Evolutionary conservation across 2,888 invertebrate genomes (phyloP).

Genomic region (Diplolepis rosae): DNA sequence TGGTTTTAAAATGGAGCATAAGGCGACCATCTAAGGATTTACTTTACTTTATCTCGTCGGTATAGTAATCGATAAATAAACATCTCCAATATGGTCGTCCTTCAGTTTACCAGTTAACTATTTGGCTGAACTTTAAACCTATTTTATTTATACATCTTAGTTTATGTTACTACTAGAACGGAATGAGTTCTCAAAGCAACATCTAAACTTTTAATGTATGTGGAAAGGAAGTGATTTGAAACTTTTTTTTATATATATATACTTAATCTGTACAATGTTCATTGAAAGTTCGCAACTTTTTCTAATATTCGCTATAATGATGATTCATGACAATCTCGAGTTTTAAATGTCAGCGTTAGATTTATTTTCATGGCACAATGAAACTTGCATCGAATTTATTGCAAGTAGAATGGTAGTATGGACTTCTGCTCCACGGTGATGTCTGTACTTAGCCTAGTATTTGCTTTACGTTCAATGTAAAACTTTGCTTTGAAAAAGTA

Average conservation of each 20-base stretch:
- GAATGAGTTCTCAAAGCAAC: neutral
- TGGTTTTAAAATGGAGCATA: slow-evolving; percentile 25
- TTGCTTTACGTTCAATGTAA: too few species aligned
- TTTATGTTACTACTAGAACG: neutral
- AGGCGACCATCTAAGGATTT: slow-evolving; percentile 32
- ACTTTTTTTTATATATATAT: neutral
- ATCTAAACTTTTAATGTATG: neutral
- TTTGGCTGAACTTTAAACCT: neutral
- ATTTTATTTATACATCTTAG: slow-evolving; percentile 13
- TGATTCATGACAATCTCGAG: slow-evolving; percentile 18
- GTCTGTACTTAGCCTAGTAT: too few species aligned
- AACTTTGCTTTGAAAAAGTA: too few species aligned
- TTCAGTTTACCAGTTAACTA: neutral
- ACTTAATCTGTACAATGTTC: too few species aligned
- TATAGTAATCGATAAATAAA: neutral
- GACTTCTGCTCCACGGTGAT: too few species aligned
- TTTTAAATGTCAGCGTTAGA: neutral
- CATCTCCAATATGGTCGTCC: neutral
- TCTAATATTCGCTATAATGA: neutral
- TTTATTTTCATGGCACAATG: neutral
- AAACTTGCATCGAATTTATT: too few species aligned
- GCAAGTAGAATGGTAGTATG: too few species aligned
- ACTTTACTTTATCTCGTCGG: neutral
- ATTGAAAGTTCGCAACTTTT: neutral
- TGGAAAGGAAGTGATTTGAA: neutral